Percentiles rank a stretch among this genome's conserved stretches.
Evolutionary conservation across 2,113 vertebrate species (phyloP).

Genomic region (rabbit (Oryctolagus cuniculus)): DNA sequence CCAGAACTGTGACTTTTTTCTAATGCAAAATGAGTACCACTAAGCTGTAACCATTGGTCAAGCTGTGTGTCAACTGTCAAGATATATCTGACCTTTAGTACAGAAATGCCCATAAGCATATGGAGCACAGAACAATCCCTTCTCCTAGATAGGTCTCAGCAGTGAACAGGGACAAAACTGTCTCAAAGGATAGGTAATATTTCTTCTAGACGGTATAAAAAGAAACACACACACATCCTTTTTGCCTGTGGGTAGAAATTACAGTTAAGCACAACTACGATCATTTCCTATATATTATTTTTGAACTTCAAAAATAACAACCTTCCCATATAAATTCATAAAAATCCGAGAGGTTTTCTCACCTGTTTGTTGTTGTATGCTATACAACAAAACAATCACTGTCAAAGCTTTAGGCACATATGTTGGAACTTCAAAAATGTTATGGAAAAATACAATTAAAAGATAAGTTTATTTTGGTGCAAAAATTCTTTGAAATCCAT

Average conservation of each 20-base stretch:
- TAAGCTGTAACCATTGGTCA: not conserved
- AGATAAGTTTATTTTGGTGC: too few relatives aligned
- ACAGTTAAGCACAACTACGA: slow-evolving; percentile 14
- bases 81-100: slow-evolving; percentile 23
- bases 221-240: not conserved
- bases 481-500: too few relatives aligned
- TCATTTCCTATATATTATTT: slow-evolving; percentile 11
- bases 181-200: not conserved
- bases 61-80: not conserved
- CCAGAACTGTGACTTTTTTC: slow-evolving; percentile 1
- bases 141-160: not conserved
- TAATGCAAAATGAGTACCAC: not conserved
- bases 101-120: not conserved
- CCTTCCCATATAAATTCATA: slow-evolving; percentile 19
- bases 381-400: slow-evolving; percentile 36
- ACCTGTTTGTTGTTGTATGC: slow-evolving; percentile 12
- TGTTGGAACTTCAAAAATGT: too few relatives aligned
- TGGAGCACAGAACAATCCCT: not conserved
- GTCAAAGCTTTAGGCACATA: not conserved
- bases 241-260: slow-evolving; percentile 41
- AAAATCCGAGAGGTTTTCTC: not conserved
- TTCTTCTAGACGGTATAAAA: slow-evolving; percentile 22
- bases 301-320: slow-evolving; percentile 55
- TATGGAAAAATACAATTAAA: too few relatives aligned
- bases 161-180: not conserved